Evolutionary conservation across 2,113 vertebrate species (phyloP), one percentile per base, ranked within the genome.

Genomic region (Carassius gibelio): DNA sequence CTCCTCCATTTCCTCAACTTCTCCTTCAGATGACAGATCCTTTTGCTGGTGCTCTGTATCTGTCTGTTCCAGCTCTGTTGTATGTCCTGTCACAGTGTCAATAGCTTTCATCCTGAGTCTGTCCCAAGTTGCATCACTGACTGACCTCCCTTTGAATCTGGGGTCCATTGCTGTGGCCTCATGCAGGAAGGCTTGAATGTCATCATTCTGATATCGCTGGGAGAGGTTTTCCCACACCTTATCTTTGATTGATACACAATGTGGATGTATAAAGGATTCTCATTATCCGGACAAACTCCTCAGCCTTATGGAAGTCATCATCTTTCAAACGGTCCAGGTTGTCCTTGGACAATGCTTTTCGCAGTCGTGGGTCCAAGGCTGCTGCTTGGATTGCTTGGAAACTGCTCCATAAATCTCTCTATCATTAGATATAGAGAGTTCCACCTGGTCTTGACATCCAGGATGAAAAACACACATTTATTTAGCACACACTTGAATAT

Each of bases 301-400:
- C 72, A 75, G 72, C n/a, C 72, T 75, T 75, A 15, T 52, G n/a
- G 11, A 75, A 75, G 72, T 50, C 72, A 2, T 75, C 45, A 50
- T 75, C 23, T 4, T 75, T 52, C 45, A 50, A 13, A 52, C 8
- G 15, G 3, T 19, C 48, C 48, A 34, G 26, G 48, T 55, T 76
- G 74, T 55, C 48, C 23, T 76, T 76, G 14, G 23, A 9, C 13
- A 55, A 3, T 10, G 23, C 8, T 76, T 76, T 76, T 76, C 1
- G 7, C 14, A 76, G 74, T 30, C 3, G n/a, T 76, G 48, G 74
- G 74, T 76, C 74, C 48, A 76, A 34, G 15, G 74, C 48, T 76
- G 23, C 74, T 55, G 50, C 75, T 76, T 76, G 75, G 8, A 55
- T 76, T 5, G 26, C 75, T 26, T 76, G 75, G 26, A 76, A 34